A percentile compares a stretch with the other conserved stretches of the same genome.
These are phyloP conservation scores for Gymnocephalus cernua DNA, from an alignment of 2,113 vertebrate species.

Conservation along the genomic window DNA sequence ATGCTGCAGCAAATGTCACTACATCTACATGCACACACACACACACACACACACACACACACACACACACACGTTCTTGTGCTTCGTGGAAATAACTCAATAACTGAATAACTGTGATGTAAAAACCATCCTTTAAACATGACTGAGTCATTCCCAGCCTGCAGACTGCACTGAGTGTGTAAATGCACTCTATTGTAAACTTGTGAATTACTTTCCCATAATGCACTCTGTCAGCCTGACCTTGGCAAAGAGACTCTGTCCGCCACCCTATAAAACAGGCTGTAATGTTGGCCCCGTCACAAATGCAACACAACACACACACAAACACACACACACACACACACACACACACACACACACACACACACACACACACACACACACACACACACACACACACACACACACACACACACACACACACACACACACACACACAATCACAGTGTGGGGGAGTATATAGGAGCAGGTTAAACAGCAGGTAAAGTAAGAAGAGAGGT, in stretches of 20 bases:
- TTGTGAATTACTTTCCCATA: conserved; percentile 75
- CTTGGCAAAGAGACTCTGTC: conserved; percentile 70
- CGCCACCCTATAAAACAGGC: conserved; percentile 61
- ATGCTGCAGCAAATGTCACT: conserved; percentile 64
- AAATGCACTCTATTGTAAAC: conserved; percentile 75
- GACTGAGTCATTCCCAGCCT: conserved; percentile 54
- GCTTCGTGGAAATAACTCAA: conserved; percentile 47
- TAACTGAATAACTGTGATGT: conserved; percentile 36
- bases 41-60: background rate
- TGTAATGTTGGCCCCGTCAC: conserved; percentile 57
- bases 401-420: conserved; percentile 10
- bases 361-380: conserved; percentile 26
- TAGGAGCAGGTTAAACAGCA: background rate
- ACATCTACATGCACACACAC: conserved; percentile 19
- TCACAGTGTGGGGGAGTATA: background rate
- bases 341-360: conserved; percentile 9
- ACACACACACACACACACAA: background rate
- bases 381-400: conserved; percentile 8
- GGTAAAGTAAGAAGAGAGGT: background rate
- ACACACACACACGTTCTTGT: background rate
- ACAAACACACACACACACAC: background rate
- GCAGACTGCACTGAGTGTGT: conserved; percentile 47
- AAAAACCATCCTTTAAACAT: conserved; percentile 60
- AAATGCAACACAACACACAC: conserved; percentile 46
- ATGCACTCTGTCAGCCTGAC: conserved; percentile 77